phyloP scores from a whole-genome alignment of 2,888 invertebrate species.

The Perithous albicinctus region DNA sequence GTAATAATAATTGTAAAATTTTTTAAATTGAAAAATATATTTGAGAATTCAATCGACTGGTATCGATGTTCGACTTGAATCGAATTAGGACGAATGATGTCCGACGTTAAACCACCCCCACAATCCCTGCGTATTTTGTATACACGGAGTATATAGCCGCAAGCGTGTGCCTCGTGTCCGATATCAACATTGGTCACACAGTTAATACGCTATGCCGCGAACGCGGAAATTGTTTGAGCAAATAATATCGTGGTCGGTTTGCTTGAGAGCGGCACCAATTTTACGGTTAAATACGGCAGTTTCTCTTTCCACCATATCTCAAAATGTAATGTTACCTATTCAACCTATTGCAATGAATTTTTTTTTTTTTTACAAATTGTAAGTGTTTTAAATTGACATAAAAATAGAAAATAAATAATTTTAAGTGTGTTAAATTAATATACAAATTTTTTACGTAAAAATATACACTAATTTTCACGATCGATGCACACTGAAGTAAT shows the following conservation, averaged over 20 bases:
- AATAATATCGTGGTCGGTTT: constrained; percentile 75
- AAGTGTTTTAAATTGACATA: too few relatives aligned
- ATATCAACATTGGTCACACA: constrained; percentile 63
- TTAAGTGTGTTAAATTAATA: too few relatives aligned
- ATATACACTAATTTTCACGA: too few relatives aligned
- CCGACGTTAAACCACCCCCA: constrained; percentile 14
- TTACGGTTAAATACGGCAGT: constrained; percentile 78
- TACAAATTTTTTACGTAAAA: too few relatives aligned
- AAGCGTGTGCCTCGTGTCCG: constrained; percentile 58
- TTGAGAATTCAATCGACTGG: neutral
- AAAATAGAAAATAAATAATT: too few relatives aligned
- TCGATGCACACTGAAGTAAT: too few relatives aligned
- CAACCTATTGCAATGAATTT: neutral
- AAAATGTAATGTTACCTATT: too few relatives aligned
- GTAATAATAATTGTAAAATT: too few relatives aligned
- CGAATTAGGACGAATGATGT: constrained; percentile 29
- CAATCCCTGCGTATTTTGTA: neutral
- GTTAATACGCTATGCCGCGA: constrained; percentile 45
- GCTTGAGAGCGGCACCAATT: constrained; percentile 73
- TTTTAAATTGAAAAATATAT: too few relatives aligned
- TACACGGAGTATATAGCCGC: constrained; percentile 49
- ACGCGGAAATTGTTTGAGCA: constrained; percentile 79
- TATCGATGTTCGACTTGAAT: constrained; percentile 2
- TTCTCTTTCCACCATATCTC: neutral
- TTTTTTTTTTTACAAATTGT: neutral